Base-by-base conservation (phyloP, 2,888 invertebrate genomes). In the Tetheella fluctuosa region DNA sequence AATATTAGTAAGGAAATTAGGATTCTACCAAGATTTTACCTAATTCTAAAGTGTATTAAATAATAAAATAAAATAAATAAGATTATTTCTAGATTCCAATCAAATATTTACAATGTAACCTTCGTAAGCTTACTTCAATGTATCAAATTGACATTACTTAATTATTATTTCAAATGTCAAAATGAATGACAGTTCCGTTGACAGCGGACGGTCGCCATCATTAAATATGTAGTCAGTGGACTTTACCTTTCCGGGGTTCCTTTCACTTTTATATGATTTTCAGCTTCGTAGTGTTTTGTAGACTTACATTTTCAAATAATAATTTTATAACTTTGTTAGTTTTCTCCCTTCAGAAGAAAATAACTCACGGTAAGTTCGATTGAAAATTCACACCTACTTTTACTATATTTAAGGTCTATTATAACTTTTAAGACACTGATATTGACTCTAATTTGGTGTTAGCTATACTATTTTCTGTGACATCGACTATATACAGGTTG, bases 111-210 rank as follows among this genome's bases (percentile, higher is more conserved):
- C 2, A 20, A 17, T 7, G 10, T 48, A 48, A 20, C n/a, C 20
- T 48, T 20, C 48, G 48, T 48, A 48, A 48, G 48, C 48, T 17
- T 64, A 61, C 68, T 64, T 61, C 59, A 60, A 55, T 55, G 23
- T 37, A 37, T 34, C 60, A 54, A 60, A 56, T 60, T 63, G 62
- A 64, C 61, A 58, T 62, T 57, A 59, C 66, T 64, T 68, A 62
- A 74, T 74, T 74, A 79, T 80, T 80, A 77, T 77, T 73, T 72
- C 65, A 60, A 65, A 69, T 66, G 77, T 79, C 74, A 74, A 64
- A 73, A 71, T 73, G 75, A 73, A 69, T 74, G 76, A 69, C 71
- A 60, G 64, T 20, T 55, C 61, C 67, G 68, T 58, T 64, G 75
- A 76, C 70, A 67, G 65, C 67, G 70, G 75, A 61, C 64, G 68